Evolutionary conservation across 2,797 vertebrate species (phyloP).

Genomic region (Sebastes umbrosus): DNA sequence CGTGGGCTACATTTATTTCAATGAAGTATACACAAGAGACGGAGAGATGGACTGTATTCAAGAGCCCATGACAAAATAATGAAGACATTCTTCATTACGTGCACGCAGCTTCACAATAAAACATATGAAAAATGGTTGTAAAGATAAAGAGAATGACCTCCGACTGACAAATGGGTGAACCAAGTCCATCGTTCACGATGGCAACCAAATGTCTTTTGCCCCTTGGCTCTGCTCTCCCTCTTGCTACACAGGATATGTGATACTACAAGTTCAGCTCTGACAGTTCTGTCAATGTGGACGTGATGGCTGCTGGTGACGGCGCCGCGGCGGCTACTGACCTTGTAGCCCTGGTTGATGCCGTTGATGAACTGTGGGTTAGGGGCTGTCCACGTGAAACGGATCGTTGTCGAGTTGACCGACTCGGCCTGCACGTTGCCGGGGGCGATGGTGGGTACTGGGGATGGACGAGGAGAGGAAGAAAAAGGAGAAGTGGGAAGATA

Average conservation of each 20-base stretch:
- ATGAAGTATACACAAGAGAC: slow-evolving; percentile 21
- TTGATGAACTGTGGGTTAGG: slow-evolving; percentile 99
- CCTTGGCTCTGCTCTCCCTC: slow-evolving; percentile 15
- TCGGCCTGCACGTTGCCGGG: slow-evolving; percentile 92
- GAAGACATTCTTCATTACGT: slow-evolving; percentile 64
- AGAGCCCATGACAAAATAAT: slow-evolving; percentile 60
- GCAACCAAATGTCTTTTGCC: slow-evolving; percentile 36
- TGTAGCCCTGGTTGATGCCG: slow-evolving; percentile 99
- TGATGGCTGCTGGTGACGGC: slow-evolving; percentile 3
- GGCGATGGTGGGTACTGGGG: slow-evolving; percentile 92
- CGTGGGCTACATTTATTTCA: slow-evolving; percentile 32
- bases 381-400: slow-evolving; percentile 95
- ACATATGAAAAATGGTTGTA: slow-evolving; percentile 38
- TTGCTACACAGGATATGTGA: slow-evolving; percentile 20
- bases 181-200: slow-evolving; percentile 45
- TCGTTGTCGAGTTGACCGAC: slow-evolving; percentile 93
- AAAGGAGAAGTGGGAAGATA: neutral
- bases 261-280: slow-evolving; percentile 47
- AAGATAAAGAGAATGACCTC: slow-evolving; percentile 63
- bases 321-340: slow-evolving; percentile 80
- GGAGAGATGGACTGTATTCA: slow-evolving; percentile 39
- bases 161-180: slow-evolving; percentile 55
- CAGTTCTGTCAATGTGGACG: slow-evolving; percentile 44
- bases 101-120: slow-evolving; percentile 44
- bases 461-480: slow-evolving; percentile 1